These are phyloP conservation scores for Tetraodon nigroviridis DNA, from an alignment of 2,113 vertebrate species.

Conservation along the genomic window DNA sequence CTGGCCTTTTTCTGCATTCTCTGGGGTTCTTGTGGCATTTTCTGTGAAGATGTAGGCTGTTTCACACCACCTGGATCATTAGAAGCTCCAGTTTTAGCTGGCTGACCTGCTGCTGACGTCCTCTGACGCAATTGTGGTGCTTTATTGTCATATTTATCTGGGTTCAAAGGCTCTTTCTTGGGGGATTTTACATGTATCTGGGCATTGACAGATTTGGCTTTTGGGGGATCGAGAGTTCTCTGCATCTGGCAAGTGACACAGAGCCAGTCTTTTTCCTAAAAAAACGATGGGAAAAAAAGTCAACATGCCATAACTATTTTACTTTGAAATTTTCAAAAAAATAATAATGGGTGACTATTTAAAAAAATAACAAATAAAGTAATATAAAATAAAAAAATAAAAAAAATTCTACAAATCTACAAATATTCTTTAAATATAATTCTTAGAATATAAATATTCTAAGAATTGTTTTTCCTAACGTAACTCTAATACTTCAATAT, in stretches of 20 bases:
- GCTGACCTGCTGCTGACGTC: constrained; percentile 41
- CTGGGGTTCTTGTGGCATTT: constrained; percentile 53
- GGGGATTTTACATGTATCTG: constrained; percentile 58
- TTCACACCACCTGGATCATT: constrained; percentile 66
- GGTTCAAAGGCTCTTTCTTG: constrained; percentile 18
- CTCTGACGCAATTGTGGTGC: constrained; percentile 50
- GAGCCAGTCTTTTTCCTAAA: constrained; percentile 82
- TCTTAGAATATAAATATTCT: too few relatives aligned
- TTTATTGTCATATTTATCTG: constrained; percentile 59
- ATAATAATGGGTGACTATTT: too few relatives aligned
- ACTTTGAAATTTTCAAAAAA: too few relatives aligned
- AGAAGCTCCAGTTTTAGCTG: constrained; percentile 51
- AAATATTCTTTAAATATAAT: too few relatives aligned
- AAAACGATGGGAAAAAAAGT: neutral
- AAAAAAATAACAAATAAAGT: too few relatives aligned
- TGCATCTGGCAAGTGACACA: constrained; percentile 95
- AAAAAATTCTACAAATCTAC: too few relatives aligned
- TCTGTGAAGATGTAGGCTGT: constrained; percentile 39
- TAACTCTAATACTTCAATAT: too few relatives aligned
- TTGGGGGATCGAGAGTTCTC: constrained; percentile 76
- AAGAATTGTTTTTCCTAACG: too few relatives aligned
- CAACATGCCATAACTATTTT: too few relatives aligned
- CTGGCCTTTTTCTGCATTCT: constrained; percentile 49
- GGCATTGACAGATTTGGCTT: constrained; percentile 47
- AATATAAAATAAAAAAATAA: too few relatives aligned